Conservation (phyloP, 2,888 invertebrate genomes). For the Drosophila macrospina region DNA sequence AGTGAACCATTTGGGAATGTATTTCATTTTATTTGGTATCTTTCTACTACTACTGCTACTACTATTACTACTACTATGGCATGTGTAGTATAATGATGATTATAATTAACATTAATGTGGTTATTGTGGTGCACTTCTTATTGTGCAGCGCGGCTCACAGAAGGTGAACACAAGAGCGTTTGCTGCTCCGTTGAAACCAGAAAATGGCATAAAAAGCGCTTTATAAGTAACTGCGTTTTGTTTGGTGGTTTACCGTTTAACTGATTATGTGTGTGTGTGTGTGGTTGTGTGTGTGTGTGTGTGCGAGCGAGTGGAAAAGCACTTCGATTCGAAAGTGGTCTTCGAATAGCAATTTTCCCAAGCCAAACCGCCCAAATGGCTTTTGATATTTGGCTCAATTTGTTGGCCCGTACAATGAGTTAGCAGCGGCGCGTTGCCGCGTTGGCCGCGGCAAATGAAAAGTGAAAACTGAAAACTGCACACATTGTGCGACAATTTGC, state of each 20-base stretch:
- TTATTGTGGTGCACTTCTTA: conserved; percentile 32
- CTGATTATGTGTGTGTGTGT: conserved; percentile 17
- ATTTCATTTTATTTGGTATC: conserved; percentile 30
- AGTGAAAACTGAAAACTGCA: conserved; percentile 74
- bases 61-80: background rate
- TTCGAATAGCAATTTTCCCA: conserved; percentile 39
- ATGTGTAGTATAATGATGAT: conserved; percentile 15
- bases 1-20: conserved; percentile 74
- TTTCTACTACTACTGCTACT: background rate
- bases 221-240: conserved; percentile 46
- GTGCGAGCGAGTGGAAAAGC: conserved; percentile 35
- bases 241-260: conserved; percentile 75
- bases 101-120: conserved; percentile 42
- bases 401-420: conserved; percentile 4
- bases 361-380: conserved; percentile 40
- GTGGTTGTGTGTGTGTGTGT: conserved; percentile 20
- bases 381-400: conserved; percentile 34
- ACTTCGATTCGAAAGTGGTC: conserved; percentile 76
- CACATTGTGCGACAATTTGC: conserved; percentile 58
- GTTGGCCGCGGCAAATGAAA: conserved; percentile 17
- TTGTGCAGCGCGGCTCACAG: conserved; percentile 2
- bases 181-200: background rate
- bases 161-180: background rate
- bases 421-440: background rate
- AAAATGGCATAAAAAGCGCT: conserved; percentile 19